These are phyloP conservation scores for Halcyon badia DNA, from an alignment of 2,797 vertebrate species.

Conservation along the genomic window DNA sequence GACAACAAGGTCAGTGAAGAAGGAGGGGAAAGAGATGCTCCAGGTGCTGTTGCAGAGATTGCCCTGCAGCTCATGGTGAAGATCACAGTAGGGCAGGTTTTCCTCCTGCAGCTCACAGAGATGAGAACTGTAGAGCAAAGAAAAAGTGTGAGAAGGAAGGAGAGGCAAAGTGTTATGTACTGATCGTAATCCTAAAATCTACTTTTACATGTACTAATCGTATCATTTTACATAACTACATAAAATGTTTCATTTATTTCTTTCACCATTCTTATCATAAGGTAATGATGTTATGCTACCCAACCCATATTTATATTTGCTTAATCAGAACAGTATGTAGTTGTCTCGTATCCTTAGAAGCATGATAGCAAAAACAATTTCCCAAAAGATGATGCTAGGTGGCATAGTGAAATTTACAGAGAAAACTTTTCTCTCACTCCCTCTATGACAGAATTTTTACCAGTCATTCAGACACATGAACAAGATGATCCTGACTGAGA, in stretches of 20 bases:
- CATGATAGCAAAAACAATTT: fast-evolving
- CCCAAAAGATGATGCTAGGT: background rate
- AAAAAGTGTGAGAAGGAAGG: background rate
- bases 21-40: background rate
- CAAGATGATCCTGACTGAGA: background rate
- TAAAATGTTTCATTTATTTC: background rate
- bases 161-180: background rate
- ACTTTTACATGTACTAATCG: background rate
- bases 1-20: background rate
- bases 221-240: background rate
- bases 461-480: fast-evolving
- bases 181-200: background rate
- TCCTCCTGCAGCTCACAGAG: background rate
- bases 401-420: background rate
- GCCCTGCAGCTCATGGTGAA: background rate
- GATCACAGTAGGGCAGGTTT: background rate
- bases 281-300: fast-evolving
- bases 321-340: fast-evolving
- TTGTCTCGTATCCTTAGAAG: background rate
- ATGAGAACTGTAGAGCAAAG: fast-evolving
- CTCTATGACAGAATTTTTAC: background rate
- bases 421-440: background rate
- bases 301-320: background rate
- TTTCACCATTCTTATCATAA: background rate
- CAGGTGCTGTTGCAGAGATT: background rate